Evolutionary conservation across 2,113 vertebrate genomes (phyloP), one percentile per base, ranked within the genome.

Genomic region (Echinops telfairi): DNA sequence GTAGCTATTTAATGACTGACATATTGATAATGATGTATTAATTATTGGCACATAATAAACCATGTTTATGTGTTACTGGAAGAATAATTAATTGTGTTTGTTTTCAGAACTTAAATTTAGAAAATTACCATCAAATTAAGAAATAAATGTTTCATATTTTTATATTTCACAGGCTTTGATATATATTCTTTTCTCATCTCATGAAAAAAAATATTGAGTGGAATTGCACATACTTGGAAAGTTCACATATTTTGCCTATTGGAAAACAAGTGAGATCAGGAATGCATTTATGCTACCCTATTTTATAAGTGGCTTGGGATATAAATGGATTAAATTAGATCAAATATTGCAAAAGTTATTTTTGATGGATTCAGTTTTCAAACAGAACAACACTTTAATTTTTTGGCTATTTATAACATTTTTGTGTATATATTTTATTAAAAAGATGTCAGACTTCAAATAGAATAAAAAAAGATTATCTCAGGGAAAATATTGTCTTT

Each of bases 351-450:
- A 83, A 76, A 90, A 79, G 82, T 60, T 71, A 91, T 60, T 3
- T 76, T 88, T 83, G n/a, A 64, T 91, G 20, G 23, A 58, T 64
- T 95, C 11, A 33, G 4, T 91, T 92, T 93, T 83, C 17, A 86
- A 73, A 86, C n/a, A 57, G 15, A 38, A 31, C 5, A 23, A 23
- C 20, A 3, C 53, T 70, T 85, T 86, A 53, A 58, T 80, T 47
- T 68, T 80, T 57, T 82, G 3, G 4, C 36, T 88, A 2, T 82
- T 40, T 38, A 88, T 53, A 12, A 58, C 64, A 33, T n/a, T 53
- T 40, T 38, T 90, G 33, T 36, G 0, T 33, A 66, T 15, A 22
- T 66, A 88, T 77, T 91, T 88, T 77, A 87, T 36, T 70, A 75
- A 12, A 82, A 89, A 86, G 40, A 75, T 6, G 22, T 43, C 43